Conservation (phyloP, 2,113 vertebrate genomes). For the Theropithecus gelada region DNA sequence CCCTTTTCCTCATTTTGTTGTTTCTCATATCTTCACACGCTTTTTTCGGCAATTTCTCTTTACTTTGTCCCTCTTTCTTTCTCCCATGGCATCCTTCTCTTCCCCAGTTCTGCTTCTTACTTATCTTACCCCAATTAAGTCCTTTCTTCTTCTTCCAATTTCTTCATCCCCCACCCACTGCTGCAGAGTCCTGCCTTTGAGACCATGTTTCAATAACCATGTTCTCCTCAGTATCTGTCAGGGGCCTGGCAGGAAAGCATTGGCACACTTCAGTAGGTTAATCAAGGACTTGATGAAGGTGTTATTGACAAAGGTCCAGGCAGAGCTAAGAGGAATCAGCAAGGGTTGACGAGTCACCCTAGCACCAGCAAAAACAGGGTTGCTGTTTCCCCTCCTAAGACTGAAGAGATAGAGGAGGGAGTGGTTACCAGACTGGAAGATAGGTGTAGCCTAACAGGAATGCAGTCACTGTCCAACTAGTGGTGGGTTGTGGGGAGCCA, state of each 20-base stretch:
- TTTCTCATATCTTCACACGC: not conserved
- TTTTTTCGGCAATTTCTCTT: not conserved
- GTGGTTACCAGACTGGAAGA: not conserved
- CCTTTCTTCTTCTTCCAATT: not conserved
- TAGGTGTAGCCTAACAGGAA: not conserved
- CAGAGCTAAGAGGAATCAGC: not conserved
- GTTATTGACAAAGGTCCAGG: not conserved
- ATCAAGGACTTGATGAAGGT: not conserved
- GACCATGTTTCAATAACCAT: accelerated
- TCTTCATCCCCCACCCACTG: not conserved
- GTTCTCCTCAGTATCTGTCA: not conserved
- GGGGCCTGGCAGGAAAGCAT: not conserved
- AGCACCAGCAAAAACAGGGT: not conserved
- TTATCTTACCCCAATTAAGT: not conserved
- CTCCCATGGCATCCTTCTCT: not conserved
- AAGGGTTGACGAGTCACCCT: not conserved
- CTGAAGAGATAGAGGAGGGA: not conserved
- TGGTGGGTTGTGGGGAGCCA: no score
- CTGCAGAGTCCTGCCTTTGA: not conserved
- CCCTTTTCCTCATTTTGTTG: not conserved
- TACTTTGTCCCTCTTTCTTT: not conserved
- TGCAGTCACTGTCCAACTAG: not conserved
- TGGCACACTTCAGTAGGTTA: not conserved
- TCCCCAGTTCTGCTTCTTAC: not conserved
- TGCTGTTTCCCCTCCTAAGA: not conserved